Evolutionary conservation across 2,797 vertebrate species (phyloP), one percentile per base, ranked within the genome.

Genomic region (Macroramphosus scolopax): DNA sequence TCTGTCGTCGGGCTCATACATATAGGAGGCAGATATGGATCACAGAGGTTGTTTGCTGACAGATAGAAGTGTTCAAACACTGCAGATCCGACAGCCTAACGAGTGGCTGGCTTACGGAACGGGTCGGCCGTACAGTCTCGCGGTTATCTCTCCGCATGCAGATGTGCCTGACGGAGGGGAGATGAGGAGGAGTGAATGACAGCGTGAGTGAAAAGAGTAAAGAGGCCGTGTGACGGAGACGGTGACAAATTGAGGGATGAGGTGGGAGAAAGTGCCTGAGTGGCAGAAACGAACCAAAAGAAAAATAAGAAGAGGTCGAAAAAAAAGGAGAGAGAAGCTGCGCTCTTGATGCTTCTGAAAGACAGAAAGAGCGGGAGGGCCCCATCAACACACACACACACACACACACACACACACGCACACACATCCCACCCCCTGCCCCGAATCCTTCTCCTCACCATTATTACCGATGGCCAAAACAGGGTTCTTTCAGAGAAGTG

Each of bases 401-500:
- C 47, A 37, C 17, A 24, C 18, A 34, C 22, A 32, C 40, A 39
- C 50, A 44, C 29, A 30, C 37, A 46, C 40, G 34, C 17, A 45
- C n/a, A n/a, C n/a, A n/a, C n/a, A n/a, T n/a, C n/a, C n/a, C n/a
- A n/a, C n/a, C n/a, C n/a, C n/a, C n/a, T n/a, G n/a, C n/a, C n/a
- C n/a, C n/a, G n/a, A n/a, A n/a, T 37, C 32, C 30, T 45, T 50
- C 49, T 60, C 29, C 35, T 61, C 42, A 46, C 51, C 51, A 52
- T 66, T 76, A 79, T 75, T 53, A 29, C 69, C 51, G 48, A 63
- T 62, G 41, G 53, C 42, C 72, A 70, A 68, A 81, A 75, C 67
- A 67, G 51, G 16, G 16, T 58, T 63, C 67, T 75, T 68, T 83
- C 66, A 72, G 29, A 63, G 53, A 57, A 64, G 65, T 80, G 63